phyloP scores from a whole-genome alignment of 53 echinoderm and acorn worm species.

The Crossaster papposus region DNA sequence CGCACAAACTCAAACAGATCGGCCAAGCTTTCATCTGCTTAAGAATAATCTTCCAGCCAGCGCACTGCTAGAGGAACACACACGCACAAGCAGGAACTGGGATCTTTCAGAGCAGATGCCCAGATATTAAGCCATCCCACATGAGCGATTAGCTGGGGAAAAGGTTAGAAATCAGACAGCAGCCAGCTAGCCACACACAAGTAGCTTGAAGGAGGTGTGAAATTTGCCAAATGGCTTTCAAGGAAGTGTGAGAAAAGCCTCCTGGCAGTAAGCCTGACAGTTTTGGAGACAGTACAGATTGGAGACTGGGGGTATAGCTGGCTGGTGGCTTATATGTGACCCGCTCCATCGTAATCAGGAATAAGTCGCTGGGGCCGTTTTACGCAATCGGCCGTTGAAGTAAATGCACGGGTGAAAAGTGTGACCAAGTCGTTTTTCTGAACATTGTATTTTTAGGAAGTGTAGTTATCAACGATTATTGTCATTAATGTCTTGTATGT shows the following conservation, averaged over 20 bases:
- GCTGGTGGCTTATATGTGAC: not conserved
- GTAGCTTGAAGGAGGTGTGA: conserved; percentile 30
- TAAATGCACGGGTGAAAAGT: no score
- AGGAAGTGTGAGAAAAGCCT: not conserved
- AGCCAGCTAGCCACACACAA: not conserved
- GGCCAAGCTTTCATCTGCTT: not conserved
- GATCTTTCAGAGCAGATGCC: conserved; percentile 18
- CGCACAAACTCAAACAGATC: not conserved
- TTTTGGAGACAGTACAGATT: not conserved
- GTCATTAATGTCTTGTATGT: no score
- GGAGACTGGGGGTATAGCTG: not conserved
- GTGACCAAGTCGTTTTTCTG: no score
- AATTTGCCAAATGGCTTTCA: conserved; percentile 29
- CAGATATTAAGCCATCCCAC: not conserved
- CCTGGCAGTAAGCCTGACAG: not conserved
- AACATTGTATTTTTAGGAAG: no score
- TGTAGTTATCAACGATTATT: no score
- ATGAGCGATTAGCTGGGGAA: conserved; percentile 30
- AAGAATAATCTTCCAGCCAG: not conserved
- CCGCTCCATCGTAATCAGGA: no score
- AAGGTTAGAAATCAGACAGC: conserved; percentile 6
- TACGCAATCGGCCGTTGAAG: no score
- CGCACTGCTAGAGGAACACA: not conserved
- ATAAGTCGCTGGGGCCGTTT: no score
- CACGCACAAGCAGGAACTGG: no score